Base-by-base conservation (phyloP, 2,888 invertebrate genomes). In the Chesias legatella region DNA sequence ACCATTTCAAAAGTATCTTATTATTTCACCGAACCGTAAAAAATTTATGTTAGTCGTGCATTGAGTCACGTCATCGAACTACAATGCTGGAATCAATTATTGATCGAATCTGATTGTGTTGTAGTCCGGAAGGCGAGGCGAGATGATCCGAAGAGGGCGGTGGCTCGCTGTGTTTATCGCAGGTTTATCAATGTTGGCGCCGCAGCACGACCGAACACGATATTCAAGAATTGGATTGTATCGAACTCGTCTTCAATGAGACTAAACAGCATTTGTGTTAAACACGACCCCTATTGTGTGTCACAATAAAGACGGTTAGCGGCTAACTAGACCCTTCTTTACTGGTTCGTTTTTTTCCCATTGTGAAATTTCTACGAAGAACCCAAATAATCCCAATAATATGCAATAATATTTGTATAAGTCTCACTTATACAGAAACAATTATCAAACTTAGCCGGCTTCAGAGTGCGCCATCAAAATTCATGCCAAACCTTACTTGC, bases 141-240 rank as follows among this genome's bases (percentile, higher is more conserved):
- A 38, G 27, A 30, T 39, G 22, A 40, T 36, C 30, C 37, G 33
- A 11, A 20, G 28, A 24, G 24, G 21, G 9, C 10, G 35, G 20
- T 38, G 32, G 25, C 38, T 33, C 36, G 9, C 28, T 43, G 33
- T 37, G 29, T 39, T 45, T 43, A 51, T 49, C 47, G 30, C 30
- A 31, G 28, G 31, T 33, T 38, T 31, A 49, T 51, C 47, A 33
- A 52, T 51, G 48, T 48, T 48, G 46, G 46, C 36, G 42, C 37
- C 39, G 10, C 28, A 33, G 33, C 33, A 38, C 37, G 40, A 41
- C 33, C 23, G 37, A 38, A 40, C 27, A 34, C 33, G 28, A 36
- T 38, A 35, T 21, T 41, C 46, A 39, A 43, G 36, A 42, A 43
- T 46, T 33, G 25, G 17, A 37, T 42, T 33, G 21, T 35, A 40